Conservation (phyloP, 1,140 invertebrate species). For the Nasonia longicornis region DNA sequence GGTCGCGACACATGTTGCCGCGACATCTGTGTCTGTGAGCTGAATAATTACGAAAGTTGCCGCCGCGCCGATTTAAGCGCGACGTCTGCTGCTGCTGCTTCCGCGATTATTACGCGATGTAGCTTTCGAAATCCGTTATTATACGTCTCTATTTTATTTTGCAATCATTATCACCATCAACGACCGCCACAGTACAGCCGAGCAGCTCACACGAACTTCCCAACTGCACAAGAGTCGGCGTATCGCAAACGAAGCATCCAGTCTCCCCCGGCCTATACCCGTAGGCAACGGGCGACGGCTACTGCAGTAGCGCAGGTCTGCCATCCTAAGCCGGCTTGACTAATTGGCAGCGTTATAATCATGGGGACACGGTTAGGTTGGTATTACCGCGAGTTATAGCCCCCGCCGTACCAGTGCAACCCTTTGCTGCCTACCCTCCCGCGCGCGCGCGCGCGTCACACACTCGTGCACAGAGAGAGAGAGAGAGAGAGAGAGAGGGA, state of each 20-base stretch:
- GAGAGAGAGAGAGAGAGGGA: conserved; percentile 58
- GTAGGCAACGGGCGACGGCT: neutral
- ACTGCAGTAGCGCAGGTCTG: conserved; percentile 38
- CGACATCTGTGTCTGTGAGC: conserved; percentile 55
- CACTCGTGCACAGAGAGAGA: conserved; percentile 56
- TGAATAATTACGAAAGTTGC: conserved; percentile 69
- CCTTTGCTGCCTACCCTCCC: conserved; percentile 14
- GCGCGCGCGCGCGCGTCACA: conserved; percentile 38
- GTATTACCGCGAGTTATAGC: conserved; percentile 70
- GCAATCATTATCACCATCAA: too few relatives aligned
- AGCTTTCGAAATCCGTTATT: too few relatives aligned
- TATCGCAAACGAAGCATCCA: conserved; percentile 37
- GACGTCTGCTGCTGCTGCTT: too few relatives aligned
- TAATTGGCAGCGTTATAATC: conserved; percentile 71
- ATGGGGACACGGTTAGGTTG: conserved; percentile 70
- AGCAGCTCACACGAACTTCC: too few relatives aligned
- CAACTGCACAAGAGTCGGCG: neutral
- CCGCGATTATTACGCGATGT: too few relatives aligned
- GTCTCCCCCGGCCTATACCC: neutral
- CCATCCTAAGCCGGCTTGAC: conserved; percentile 69
- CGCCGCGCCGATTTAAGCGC: neutral
- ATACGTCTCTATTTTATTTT: too few relatives aligned
- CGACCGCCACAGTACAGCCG: too few relatives aligned
- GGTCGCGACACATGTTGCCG: conserved; percentile 64
- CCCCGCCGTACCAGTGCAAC: conserved; percentile 41